These are phyloP conservation scores for Rhinella marina DNA, from an alignment of 2,797 vertebrate genomes.

Conservation along the genomic window DNA sequence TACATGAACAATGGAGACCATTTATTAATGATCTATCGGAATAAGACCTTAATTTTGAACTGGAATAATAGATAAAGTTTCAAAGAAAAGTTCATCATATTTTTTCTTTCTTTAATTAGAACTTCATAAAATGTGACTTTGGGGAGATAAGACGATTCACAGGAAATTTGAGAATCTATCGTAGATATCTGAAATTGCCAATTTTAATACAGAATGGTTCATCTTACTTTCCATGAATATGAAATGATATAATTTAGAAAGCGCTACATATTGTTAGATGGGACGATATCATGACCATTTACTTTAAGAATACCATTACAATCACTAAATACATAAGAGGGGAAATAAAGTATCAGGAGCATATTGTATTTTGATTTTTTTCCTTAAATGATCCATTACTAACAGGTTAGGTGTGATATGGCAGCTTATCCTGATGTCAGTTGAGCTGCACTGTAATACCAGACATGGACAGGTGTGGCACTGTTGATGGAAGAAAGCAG, in stretches of 20 bases:
- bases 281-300: not conserved
- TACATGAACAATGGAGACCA: conserved; percentile 34
- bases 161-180: conserved; percentile 39
- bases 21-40: conserved; percentile 40
- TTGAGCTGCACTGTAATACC: no score
- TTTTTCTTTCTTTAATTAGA: conserved; percentile 44
- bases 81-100: conserved; percentile 76
- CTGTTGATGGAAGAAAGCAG: no score
- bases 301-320: not conserved
- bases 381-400: not conserved
- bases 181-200: conserved; percentile 25
- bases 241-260: conserved; percentile 37
- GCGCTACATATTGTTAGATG: not conserved
- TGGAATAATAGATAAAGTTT: conserved; percentile 77
- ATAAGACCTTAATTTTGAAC: conserved; percentile 70
- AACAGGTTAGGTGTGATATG: no score
- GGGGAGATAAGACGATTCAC: conserved; percentile 33
- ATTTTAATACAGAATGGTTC: conserved; percentile 42
- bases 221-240: conserved; percentile 44
- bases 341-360: not conserved
- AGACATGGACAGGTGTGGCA: no score
- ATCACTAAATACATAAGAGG: not conserved
- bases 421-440: no score
- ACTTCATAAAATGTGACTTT: conserved; percentile 66
- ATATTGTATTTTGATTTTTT: not conserved